phyloP scores from a whole-genome alignment of 2,888 invertebrate species.

The Oxyteleia sp. region DNA sequence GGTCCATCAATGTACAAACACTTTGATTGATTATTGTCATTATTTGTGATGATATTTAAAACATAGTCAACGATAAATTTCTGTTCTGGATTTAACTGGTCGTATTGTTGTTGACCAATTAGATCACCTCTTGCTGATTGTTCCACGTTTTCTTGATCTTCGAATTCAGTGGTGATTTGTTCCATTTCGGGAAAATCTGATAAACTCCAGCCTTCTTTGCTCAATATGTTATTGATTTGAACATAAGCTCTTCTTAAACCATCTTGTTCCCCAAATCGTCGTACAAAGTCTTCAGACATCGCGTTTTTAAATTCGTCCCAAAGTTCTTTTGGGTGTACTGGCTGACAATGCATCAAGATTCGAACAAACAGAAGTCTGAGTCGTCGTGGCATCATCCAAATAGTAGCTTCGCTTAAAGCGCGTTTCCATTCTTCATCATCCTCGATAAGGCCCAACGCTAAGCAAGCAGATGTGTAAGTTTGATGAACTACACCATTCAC shows the following conservation, averaged over 20 bases:
- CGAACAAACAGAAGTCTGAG: not conserved
- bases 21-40: too few relatives aligned
- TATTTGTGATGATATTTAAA: not conserved
- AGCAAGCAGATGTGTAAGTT: not conserved
- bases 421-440: not conserved
- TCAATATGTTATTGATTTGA: slow-evolving; percentile 14
- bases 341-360: slow-evolving; percentile 4
- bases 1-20: too few relatives aligned
- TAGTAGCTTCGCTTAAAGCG: slow-evolving; percentile 21
- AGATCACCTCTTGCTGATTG: not conserved
- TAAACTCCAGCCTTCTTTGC: slow-evolving; percentile 20
- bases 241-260: slow-evolving; percentile 6
- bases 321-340: slow-evolving; percentile 53
- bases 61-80: not conserved
- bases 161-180: slow-evolving; percentile 11
- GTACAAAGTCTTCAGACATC: slow-evolving; percentile 27
- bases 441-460: not conserved
- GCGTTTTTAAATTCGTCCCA: slow-evolving; percentile 45
- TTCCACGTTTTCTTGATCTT: not conserved
- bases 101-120: not conserved
- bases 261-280: not conserved
- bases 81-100: not conserved
- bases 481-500: not conserved
- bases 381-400: slow-evolving; percentile 4
- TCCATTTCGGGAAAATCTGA: slow-evolving; percentile 42